Evolutionary conservation across 1,140 invertebrate species (phyloP).

Genomic region (Conus betulinus): DNA sequence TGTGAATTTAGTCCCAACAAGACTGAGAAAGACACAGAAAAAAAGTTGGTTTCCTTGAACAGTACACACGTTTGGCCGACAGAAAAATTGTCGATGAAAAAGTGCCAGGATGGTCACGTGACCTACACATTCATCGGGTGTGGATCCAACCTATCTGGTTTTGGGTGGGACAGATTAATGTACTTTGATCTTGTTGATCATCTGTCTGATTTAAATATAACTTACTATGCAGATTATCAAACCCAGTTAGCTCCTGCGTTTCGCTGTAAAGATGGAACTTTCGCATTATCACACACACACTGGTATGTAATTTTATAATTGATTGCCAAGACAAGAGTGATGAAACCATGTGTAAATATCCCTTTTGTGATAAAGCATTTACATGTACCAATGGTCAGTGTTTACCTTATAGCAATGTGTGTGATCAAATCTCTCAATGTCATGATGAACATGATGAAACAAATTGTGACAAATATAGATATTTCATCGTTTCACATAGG

Average conservation of each 20-base stretch:
- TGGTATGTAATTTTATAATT: not conserved
- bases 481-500: not conserved
- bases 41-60: not conserved
- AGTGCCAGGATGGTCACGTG: not conserved
- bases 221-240: not conserved
- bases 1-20: not conserved
- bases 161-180: not conserved
- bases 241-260: not conserved
- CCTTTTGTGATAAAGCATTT: not conserved
- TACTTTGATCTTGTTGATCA: not conserved
- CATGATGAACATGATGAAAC: not conserved
- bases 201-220: not conserved
- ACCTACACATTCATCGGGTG: not conserved
- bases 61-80: not conserved
- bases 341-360: not conserved
- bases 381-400: not conserved
- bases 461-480: not conserved
- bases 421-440: not conserved
- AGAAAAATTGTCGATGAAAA: not conserved
- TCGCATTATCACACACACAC: not conserved
- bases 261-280: not conserved
- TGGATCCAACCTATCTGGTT: not conserved
- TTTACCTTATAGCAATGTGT: not conserved
- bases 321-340: not conserved
- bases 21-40: not conserved